phyloP scores from a whole-genome alignment of 2,113 vertebrate species.

The Ceyx cyanopectus region DNA sequence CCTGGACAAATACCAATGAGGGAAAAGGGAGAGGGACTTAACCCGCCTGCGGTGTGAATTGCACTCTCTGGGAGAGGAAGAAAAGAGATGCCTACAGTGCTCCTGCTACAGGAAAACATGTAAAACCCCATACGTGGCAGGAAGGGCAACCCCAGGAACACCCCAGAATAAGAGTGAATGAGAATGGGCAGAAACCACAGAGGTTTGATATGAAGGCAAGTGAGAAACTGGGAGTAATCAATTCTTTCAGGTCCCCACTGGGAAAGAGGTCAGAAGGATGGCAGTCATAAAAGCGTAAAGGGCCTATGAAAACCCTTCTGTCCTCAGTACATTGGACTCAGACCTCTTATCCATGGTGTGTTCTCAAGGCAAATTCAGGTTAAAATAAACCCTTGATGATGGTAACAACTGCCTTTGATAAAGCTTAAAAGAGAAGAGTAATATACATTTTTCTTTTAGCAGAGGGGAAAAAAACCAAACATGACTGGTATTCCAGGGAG shows the following conservation, averaged over 20 bases:
- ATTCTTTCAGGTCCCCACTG: neutral
- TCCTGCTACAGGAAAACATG: neutral
- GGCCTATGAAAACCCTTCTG: neutral
- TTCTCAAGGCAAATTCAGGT: neutral
- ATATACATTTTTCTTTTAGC: neutral
- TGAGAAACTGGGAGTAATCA: neutral
- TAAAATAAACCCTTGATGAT: neutral
- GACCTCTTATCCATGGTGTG: neutral
- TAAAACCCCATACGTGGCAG: fast-evolving
- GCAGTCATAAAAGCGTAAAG: neutral
- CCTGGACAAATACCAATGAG: fast-evolving
- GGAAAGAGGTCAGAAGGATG: neutral
- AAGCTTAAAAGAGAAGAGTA: neutral
- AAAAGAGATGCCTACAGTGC: neutral
- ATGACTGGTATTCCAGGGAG: neutral
- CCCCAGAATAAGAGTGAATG: neutral
- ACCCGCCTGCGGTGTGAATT: neutral
- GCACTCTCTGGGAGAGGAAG: neutral
- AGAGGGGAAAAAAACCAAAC: fast-evolving
- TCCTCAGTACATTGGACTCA: neutral
- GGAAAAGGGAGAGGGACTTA: neutral
- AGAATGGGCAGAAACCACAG: neutral
- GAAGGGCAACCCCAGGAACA: neutral
- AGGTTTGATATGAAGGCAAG: neutral
- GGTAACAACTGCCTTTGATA: neutral